Percentiles rank a stretch among this genome's conserved stretches.
Evolutionary conservation across 2,888 invertebrate species (phyloP).

Genomic region (Latrodectus hesperus): DNA sequence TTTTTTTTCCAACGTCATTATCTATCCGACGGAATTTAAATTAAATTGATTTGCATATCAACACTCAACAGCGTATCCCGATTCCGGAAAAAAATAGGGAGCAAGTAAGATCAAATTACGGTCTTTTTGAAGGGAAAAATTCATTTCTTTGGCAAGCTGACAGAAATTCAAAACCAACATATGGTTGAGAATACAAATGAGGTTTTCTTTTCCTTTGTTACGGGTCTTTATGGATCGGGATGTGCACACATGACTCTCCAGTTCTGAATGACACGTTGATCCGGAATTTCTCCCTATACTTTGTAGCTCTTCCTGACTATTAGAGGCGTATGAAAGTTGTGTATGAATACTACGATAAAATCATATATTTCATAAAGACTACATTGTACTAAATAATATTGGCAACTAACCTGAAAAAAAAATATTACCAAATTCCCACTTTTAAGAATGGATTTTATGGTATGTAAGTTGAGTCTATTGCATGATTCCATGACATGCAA

Average conservation of each 20-base stretch:
- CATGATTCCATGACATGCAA: too few relatives aligned
- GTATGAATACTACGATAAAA: too few relatives aligned
- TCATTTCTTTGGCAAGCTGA: slow-evolving; percentile 43
- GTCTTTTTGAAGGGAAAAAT: slow-evolving; percentile 10
- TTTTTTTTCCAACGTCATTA: slow-evolving; percentile 8
- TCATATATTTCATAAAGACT: too few relatives aligned
- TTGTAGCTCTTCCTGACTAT: too few relatives aligned
- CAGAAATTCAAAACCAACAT: slow-evolving; percentile 33
- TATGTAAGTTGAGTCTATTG: too few relatives aligned
- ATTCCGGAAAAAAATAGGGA: background rate
- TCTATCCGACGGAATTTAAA: slow-evolving; percentile 37
- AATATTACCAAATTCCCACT: too few relatives aligned
- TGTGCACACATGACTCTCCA: background rate
- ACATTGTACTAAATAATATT: too few relatives aligned
- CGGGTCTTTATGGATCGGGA: slow-evolving; percentile 13
- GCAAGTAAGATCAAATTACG: slow-evolving; percentile 34
- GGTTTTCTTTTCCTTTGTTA: background rate
- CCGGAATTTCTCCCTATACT: too few relatives aligned
- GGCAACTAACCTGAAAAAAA: too few relatives aligned
- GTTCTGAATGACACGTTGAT: too few relatives aligned
- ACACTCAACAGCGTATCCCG: background rate
- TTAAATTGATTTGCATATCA: slow-evolving; percentile 47
- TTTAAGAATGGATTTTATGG: too few relatives aligned
- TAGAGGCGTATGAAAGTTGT: too few relatives aligned
- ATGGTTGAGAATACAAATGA: slow-evolving; percentile 52